Evolutionary conservation across 2,113 vertebrate genomes (phyloP).

Genomic region (Cebidichthys violaceus): DNA sequence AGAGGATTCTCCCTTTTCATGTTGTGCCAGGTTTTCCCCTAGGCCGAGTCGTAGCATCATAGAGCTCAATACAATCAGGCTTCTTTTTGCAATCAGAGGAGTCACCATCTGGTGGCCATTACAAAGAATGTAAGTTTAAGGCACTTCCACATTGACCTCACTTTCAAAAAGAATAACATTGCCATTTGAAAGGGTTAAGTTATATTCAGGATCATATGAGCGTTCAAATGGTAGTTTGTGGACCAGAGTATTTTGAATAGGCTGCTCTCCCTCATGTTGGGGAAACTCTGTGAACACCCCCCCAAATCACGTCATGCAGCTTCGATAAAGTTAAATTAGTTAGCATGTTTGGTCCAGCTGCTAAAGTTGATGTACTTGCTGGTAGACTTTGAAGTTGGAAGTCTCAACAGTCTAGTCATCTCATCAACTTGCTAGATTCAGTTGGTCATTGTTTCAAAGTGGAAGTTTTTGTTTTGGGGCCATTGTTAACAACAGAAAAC

Average conservation of each 20-base stretch:
- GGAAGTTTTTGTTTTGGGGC: slow-evolving; percentile 16
- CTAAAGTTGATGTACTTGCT: no score
- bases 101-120: background rate
- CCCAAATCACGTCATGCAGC: background rate
- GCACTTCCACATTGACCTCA: background rate
- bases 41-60: background rate
- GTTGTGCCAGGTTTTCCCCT: no score
- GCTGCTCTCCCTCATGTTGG: background rate
- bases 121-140: background rate
- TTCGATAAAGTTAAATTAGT: no score
- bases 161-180: background rate
- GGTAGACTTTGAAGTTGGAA: no score
- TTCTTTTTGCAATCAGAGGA: background rate
- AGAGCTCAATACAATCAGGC: background rate
- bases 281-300: background rate
- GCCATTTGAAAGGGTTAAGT: background rate
- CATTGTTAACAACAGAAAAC: background rate
- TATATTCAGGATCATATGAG: background rate
- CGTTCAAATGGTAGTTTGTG: background rate
- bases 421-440: slow-evolving; percentile 1
- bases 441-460: background rate
- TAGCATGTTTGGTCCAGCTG: no score
- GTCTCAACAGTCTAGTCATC: background rate
- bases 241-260: background rate
- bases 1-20: no score